Base-by-base conservation (phyloP, 2,797 vertebrate species). In the Bucorvus abyssinicus region DNA sequence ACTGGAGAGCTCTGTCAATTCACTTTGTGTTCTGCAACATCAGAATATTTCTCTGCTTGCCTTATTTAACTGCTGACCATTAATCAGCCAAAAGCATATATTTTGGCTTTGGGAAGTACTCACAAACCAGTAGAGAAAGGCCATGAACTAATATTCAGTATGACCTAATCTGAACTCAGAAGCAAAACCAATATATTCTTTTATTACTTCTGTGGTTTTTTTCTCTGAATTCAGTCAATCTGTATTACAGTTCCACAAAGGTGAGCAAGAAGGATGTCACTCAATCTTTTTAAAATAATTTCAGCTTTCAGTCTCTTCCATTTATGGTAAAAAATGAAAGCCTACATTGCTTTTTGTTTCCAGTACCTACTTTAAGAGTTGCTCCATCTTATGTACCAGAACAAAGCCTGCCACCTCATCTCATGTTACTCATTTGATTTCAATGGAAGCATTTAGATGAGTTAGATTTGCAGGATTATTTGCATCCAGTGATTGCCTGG, bases 81-180 rank as follows among this genome's bases (percentile, higher is more conserved):
- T 71, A 69, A 85, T 89, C 73, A 80, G 55, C 23, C 65, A 84
- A 89, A 91, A 88, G 23, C 8, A 1, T 83, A 12, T 67, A 79
- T 90, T 93, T 88, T 91, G 70, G 73, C 59, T 93, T 76, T 84
- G 67, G 63, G 63, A 91, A 63, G 40, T 70, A 84, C 42, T 83
- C 64, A 78, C 32, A 86, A 94, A 73, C 67, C 76, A 84, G 80
- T 47, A 84, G 59, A 92, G 67, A 84, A 91, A 90, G 19, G n/a
- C 44, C 36, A 69, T 50, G 36, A 94, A 94, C 76, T 82, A 81
- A 90, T 73, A 90, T 47, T 84, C 55, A 76, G 36, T 38, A 69
- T 87, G 76, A 94, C 63, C 87, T 93, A 91, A 85, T 53, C 44
- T 94, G 82, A 96, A 92, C 76, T 93, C 52, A 65, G 50, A 91